These are phyloP conservation scores for Drosophila leonis DNA, from an alignment of 2,888 invertebrate species.

Conservation along the genomic window DNA sequence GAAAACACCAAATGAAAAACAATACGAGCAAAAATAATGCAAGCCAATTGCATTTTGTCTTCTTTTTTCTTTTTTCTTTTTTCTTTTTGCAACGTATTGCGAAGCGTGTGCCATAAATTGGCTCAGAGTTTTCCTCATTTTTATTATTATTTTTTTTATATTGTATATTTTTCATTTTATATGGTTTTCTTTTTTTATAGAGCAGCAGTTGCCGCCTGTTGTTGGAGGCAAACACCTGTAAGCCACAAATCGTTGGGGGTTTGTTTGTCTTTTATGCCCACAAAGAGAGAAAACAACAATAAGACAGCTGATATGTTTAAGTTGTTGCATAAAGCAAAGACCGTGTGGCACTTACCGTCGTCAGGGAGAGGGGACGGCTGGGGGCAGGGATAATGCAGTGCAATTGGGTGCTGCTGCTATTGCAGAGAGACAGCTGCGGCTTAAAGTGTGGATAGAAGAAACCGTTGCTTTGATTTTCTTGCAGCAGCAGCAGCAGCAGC, in stretches of 20 bases:
- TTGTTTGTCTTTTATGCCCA: conserved; percentile 31
- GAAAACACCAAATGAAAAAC: conserved; percentile 15
- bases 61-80: too few relatives aligned
- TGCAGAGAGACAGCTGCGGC: conserved; percentile 31
- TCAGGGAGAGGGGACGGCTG: conserved; percentile 8
- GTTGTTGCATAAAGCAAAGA: conserved; percentile 75
- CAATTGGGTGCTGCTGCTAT: conserved; percentile 8
- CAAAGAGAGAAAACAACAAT: conserved; percentile 36
- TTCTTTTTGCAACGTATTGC: conserved; percentile 31
- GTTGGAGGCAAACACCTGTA: conserved; percentile 74
- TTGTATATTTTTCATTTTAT: conserved; percentile 22
- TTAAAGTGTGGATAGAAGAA: conserved; percentile 67
- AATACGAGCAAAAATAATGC: conserved; percentile 25
- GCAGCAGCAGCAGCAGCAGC: conserved; percentile 18
- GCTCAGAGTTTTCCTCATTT: conserved; percentile 43
- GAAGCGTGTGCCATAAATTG: conserved; percentile 57
- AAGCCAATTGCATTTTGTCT: conserved; percentile 28
- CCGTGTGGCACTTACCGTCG: conserved; percentile 53
- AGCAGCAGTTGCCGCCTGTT: conserved; percentile 39
- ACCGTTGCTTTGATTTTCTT: conserved; percentile 67
- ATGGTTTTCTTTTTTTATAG: conserved; percentile 28
- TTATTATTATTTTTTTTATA: conserved; percentile 8
- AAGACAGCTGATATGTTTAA: conserved; percentile 72
- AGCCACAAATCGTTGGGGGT: conserved; percentile 75
- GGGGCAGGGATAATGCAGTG: conserved; percentile 10